These are phyloP conservation scores for Dinocampus coccinellae DNA, from an alignment of 2,888 invertebrate genomes.

Conservation along the genomic window DNA sequence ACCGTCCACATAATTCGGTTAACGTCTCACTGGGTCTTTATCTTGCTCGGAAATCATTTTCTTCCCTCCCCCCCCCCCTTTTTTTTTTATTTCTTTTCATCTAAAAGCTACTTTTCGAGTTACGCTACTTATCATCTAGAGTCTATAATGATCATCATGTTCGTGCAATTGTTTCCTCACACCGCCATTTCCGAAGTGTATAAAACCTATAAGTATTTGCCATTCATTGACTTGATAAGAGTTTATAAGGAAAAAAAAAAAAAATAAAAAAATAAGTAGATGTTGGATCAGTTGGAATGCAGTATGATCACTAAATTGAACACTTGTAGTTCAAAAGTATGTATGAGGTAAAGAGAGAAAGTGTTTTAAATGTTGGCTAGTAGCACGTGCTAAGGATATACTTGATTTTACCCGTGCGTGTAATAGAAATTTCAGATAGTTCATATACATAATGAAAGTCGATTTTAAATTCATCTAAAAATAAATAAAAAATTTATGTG, in stretches of 20 bases:
- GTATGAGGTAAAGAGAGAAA: conserved; percentile 45
- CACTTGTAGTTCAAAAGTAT: conserved; percentile 10
- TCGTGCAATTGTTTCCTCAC: not conserved
- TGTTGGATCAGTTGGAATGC: conserved; percentile 19
- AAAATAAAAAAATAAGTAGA: too few relatives aligned
- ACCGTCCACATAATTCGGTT: conserved; percentile 24
- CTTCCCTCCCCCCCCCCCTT: not conserved
- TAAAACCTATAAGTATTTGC: not conserved
- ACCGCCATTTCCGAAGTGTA: not conserved
- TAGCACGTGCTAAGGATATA: conserved; percentile 34
- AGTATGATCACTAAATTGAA: conserved; percentile 26
- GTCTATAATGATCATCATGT: not conserved
- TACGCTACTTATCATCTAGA: not conserved
- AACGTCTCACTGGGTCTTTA: conserved; percentile 30
- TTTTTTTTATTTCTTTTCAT: not conserved
- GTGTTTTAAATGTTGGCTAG: conserved; percentile 43
- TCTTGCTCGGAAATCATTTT: not conserved
- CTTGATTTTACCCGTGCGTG: conserved; percentile 25
- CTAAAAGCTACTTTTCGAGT: not conserved
- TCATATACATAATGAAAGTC: conserved; percentile 46
- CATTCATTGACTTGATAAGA: conserved; percentile 11
- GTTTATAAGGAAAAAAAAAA: not conserved
- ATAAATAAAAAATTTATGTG: too few relatives aligned
- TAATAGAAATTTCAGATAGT: conserved; percentile 41
- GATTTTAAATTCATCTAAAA: conserved; percentile 8